Conservation (phyloP, 2,888 invertebrate species). For the Mylabris sibirica region DNA sequence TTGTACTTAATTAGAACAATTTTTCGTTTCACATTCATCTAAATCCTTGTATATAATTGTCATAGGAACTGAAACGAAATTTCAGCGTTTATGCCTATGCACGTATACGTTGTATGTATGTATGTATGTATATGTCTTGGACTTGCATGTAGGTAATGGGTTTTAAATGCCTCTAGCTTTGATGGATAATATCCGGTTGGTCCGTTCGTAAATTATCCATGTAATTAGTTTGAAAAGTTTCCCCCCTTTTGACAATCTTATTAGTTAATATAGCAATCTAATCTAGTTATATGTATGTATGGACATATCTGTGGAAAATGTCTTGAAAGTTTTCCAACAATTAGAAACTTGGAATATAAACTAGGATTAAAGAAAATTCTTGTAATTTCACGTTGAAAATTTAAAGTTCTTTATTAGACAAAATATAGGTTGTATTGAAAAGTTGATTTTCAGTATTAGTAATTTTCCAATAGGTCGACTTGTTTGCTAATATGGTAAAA, state of each 20-base stretch:
- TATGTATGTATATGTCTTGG: background rate
- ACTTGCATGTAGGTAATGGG: conserved; percentile 42
- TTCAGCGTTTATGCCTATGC: conserved; percentile 3
- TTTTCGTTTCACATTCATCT: background rate
- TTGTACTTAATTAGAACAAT: background rate
- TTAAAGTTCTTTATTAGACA: background rate
- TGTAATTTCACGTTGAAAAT: background rate
- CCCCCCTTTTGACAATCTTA: conserved; percentile 19
- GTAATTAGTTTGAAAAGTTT: conserved; percentile 36
- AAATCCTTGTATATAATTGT: background rate
- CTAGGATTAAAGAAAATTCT: background rate
- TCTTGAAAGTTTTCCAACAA: conserved; percentile 7
- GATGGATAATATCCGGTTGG: conserved; percentile 44
- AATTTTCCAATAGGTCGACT: conserved; percentile 5
- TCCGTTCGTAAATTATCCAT: conserved; percentile 40
- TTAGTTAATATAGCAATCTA: conserved; percentile 35
- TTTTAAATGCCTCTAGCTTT: conserved; percentile 41
- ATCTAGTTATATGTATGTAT: background rate
- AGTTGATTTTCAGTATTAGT: background rate
- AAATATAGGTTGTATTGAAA: conserved; percentile 26
- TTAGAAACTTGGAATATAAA: background rate
- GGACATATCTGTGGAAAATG: background rate
- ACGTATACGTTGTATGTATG: background rate
- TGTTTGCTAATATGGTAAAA: conserved; percentile 4
- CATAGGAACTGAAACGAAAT: background rate